Base-by-base conservation (phyloP, 2,797 vertebrate genomes). In the Notoglanidium macrostoma region DNA sequence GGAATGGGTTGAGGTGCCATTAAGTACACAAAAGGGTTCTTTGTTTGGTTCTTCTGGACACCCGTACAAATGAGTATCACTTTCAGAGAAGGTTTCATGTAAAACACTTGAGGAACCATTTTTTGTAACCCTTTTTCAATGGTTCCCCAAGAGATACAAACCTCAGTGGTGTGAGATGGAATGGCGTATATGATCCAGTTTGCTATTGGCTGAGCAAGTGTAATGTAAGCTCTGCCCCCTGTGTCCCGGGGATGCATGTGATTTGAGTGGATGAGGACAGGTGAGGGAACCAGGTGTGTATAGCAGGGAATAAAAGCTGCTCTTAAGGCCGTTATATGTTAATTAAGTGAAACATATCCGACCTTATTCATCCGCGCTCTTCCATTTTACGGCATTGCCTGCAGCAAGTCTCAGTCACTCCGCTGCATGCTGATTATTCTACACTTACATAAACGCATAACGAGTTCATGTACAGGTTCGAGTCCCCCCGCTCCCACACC, bases 401-500 rank as follows among this genome's bases (percentile, higher is more conserved):
- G 94, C 94, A 95, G 95, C 95, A 95, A 95, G 94, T 81, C 94
- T 94, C 95, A 95, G 94, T 94, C 94, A 92, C 95, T 92, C 91
- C 91, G 93, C 94, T 95, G 96, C 96, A 96, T 96, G 95, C 94
- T 94, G 92, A 55, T 67, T 44, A 57, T 73, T 83, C 79, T 78
- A 72, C 93, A 96, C 95, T 94, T 95, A 95, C 95, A 96, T 95
- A 93, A 95, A 95, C 95, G 92, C 92, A 91, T 91, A 92, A 70
- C 12, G 90, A 89, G 95, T 96, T 96, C 96, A 96, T 96, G 95
- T 95, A 96, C 94, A 96, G 95, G 94, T 95, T 91, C 92, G 84
- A 83, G n/a, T 67, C 6, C 90, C 74, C 90, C 87, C 88, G 91
- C 90, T 76, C 54, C 84, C 63, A 92, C 93, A 94, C 68, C 85